phyloP scores from a whole-genome alignment of 2,797 vertebrate genomes.

The Nannoperca obscura region DNA sequence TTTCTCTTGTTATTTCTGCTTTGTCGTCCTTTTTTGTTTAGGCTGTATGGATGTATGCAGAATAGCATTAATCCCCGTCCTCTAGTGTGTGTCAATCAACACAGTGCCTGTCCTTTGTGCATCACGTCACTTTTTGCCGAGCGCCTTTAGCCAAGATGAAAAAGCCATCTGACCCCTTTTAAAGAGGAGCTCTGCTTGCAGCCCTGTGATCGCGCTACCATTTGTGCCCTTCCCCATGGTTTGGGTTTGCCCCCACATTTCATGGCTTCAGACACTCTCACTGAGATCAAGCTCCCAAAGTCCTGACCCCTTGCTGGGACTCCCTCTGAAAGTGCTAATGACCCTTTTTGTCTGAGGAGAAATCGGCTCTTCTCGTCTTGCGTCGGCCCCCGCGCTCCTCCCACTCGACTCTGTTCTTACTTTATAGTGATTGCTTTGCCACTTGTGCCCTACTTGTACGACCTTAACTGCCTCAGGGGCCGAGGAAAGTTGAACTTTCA shows the following conservation, averaged over 20 bases:
- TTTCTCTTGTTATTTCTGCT: constrained; percentile 55
- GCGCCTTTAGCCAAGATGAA: constrained; percentile 79
- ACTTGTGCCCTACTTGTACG: constrained; percentile 74
- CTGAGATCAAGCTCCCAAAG: constrained; percentile 79
- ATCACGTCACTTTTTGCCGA: constrained; percentile 63
- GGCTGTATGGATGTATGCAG: constrained; percentile 44
- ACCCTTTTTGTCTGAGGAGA: constrained; percentile 74
- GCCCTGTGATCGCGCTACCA: constrained; percentile 84
- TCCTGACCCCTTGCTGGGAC: constrained; percentile 65
- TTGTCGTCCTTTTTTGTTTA: constrained; percentile 64
- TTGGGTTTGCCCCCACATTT: constrained; percentile 78
- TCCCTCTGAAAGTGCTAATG: constrained; percentile 83
- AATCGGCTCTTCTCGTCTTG: constrained; percentile 54
- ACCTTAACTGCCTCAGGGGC: constrained; percentile 67
- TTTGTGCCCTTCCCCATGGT: constrained; percentile 80
- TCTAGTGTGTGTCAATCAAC: constrained; percentile 75
- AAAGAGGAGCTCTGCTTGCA: constrained; percentile 70
- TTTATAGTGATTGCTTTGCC: constrained; percentile 82
- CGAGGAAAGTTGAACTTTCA: constrained; percentile 70
- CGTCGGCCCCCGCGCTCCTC: constrained; percentile 3
- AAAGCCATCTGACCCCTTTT: constrained; percentile 85
- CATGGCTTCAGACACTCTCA: constrained; percentile 75
- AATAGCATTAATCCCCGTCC: constrained; percentile 65
- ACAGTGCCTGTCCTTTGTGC: constrained; percentile 72
- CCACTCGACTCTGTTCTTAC: constrained; percentile 25